Base-by-base conservation (phyloP, 1,140 invertebrate genomes). In the Diabrotica virgifera region DNA sequence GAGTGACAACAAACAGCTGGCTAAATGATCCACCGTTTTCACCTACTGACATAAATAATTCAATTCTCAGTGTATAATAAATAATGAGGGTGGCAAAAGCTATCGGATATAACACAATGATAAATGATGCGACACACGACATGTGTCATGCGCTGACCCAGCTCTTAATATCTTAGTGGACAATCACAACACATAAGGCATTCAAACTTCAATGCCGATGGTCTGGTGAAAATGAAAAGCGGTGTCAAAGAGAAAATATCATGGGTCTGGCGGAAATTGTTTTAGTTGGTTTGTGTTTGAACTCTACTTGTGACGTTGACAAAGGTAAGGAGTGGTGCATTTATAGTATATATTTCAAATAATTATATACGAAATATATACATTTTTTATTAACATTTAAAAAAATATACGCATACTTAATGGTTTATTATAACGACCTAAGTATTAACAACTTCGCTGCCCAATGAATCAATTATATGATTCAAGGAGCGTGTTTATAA, bases 281-380 rank as follows among this genome's bases (percentile, higher is more conserved):
- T 12, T 63, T 72, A 62, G 46, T 65, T n/a, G 55, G 59, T 3
- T 62, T 72, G 36, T 72, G 71, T 68, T 36, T 72, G 37, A 70
- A 72, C 53, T 36, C 63, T 7, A 72, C 68, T n/a, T 72, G 71
- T 37, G 8, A 64, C 40, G 40, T 38, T 53, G 60, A 55, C 11
- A 9, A 54, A 10, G 12, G 52, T 57, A 14, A 57, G 4, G 24
- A 24, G 36, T 57, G 14, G 6, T 36, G 2, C 35, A 57, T 57
- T 57, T 12, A 65, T 5, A 24, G 4, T 24, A 24, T 24, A 24
- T 24, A 24, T 24, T n/a, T n/a, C 24, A 24, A 24, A 24, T 24
- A 24, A 24, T 24, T 24, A 24, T 1, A 24, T 24, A 2, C 4
- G 4, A 24, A 24, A 24, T 24, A 24, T 24, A 24, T 24, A 24